phyloP scores from a whole-genome alignment of 2,888 invertebrate species.

The Lucinisca nassula region DNA sequence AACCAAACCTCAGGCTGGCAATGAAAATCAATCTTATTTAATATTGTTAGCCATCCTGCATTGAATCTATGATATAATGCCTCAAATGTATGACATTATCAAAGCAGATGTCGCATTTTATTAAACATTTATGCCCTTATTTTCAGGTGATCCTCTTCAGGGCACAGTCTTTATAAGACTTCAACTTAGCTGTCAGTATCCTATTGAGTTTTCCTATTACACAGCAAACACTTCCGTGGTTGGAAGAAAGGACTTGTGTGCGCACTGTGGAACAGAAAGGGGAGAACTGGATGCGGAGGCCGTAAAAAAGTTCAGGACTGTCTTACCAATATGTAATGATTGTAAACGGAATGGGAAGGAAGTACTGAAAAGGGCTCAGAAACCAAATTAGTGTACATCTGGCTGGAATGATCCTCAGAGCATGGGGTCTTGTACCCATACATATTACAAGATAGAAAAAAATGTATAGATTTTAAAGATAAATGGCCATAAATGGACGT shows the following conservation, averaged over 20 bases:
- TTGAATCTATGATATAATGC: neutral
- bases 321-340: neutral
- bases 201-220: constrained; percentile 32
- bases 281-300: constrained; percentile 30
- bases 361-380: constrained; percentile 6
- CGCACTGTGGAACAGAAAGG: constrained; percentile 30
- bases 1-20: no score
- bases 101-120: neutral
- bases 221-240: constrained; percentile 21
- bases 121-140: neutral
- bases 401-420: neutral
- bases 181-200: constrained; percentile 33
- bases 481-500: neutral
- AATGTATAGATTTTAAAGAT: neutral
- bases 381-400: neutral
- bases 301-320: neutral
- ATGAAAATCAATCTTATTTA: no score
- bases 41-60: neutral
- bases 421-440: neutral
- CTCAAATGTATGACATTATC: neutral
- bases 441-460: neutral
- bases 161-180: constrained; percentile 39
- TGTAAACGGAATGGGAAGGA: neutral
- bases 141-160: constrained; percentile 39
- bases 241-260: constrained; percentile 31